A percentile compares a stretch with the other conserved stretches of the same genome.
These are phyloP conservation scores for Ceryle rudis DNA, from an alignment of 2,797 vertebrate genomes.

Conservation along the genomic window DNA sequence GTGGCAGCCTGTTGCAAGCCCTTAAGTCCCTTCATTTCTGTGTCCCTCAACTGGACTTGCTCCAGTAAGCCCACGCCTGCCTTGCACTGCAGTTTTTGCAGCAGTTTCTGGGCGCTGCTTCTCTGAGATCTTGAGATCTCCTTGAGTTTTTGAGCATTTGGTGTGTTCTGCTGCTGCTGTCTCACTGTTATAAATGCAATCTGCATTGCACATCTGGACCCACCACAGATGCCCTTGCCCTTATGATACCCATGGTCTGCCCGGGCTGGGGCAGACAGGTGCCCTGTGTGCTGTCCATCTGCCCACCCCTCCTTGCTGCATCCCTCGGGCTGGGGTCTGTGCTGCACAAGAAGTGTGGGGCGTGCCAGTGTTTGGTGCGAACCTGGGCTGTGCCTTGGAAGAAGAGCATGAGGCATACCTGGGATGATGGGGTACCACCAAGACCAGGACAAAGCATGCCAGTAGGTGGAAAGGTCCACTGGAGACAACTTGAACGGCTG, in stretches of 20 bases:
- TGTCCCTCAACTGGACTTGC: not conserved
- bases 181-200: not conserved
- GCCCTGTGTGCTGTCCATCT: not conserved
- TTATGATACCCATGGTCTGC: not conserved
- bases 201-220: not conserved
- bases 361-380: not conserved
- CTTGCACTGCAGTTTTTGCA: not conserved
- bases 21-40: not conserved
- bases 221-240: not conserved
- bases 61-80: not conserved
- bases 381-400: not conserved
- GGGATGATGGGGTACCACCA: accelerated
- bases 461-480: not conserved
- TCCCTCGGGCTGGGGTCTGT: not conserved
- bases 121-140: not conserved
- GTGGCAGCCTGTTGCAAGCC: not conserved
- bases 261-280: accelerated
- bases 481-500: not conserved
- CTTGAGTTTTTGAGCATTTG: not conserved
- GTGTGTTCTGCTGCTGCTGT: not conserved
- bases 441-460: not conserved
- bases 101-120: not conserved
- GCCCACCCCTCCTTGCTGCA: accelerated
- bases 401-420: not conserved
- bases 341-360: not conserved